Base-by-base conservation (phyloP, 2,888 invertebrate genomes). In the Dermolepida albohirtum region DNA sequence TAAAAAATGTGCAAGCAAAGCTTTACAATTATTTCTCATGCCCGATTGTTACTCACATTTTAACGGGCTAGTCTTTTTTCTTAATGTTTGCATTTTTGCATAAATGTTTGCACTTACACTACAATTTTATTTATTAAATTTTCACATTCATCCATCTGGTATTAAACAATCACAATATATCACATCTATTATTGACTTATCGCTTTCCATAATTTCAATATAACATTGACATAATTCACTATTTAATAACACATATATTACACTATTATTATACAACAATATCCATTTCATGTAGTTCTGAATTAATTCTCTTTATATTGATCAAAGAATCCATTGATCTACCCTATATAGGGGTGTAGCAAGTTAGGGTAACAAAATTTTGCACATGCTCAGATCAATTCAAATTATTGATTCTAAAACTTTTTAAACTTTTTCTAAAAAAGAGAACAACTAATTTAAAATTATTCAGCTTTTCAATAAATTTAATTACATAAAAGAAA, bases 11-110 rank as follows among this genome's bases (percentile, higher is more conserved):
- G 14, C 43, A 44, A 57, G 43, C 57, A 22, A 43, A 57, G 43
- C 57, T 10, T 43, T 27, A 44, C 27, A 43, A 27, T 12, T 22
- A 43, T 10, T n/a, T 44, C 11, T 10, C 49, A 57, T 57, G 57
- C 57, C 40, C 49, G n/a, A 22, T 22, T 22, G 22, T 62, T 84
- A 94, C 94, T 95, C 88, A 95, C 95, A 94, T 90, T 95, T 95
- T 86, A 93, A 91, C 83, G 95, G 95, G 87, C 95, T 95, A 83
- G 94, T 94, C 89, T 93, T 94, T 88, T 95, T 94, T 84, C 95
- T 89, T 85, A 95, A 88, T 81, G 95, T 95, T 91, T 95, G 95
- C 95, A 95, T 95, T 72, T 62, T 62, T 47, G 59, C 59, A 57
- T 47, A 47, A 34, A 29, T 62, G 34, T 29, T 47, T 62, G 47